Evolutionary conservation across 2,113 vertebrate genomes (phyloP), one percentile per base, ranked within the genome.

Genomic region (Desmodus rotundus): DNA sequence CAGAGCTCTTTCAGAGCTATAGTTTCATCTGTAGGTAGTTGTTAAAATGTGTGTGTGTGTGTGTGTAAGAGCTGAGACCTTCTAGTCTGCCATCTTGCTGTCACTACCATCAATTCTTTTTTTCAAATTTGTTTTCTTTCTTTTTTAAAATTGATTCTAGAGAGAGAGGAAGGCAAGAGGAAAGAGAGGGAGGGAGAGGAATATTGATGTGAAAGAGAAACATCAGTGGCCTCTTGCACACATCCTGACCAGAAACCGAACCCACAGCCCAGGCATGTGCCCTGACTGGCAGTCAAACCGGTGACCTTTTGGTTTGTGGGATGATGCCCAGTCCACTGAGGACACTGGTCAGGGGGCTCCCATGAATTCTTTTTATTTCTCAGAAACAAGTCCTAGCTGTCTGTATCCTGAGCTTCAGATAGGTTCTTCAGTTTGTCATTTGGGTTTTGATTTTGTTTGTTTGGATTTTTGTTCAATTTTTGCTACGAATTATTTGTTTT

Each of bases 281-380:
- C 61, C 61, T 63, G 61, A 63, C 61, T 63, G 11, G 12, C 26
- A 63, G 24, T 63, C 61, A 31, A 31, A 63, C 61, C 61, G 31
- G 61, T 31, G 28, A 63, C 28, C 61, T 31, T 63, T 31, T 63
- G 61, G 61, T 31, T 63, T 31, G 61, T 31, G 13, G 61, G 28
- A 31, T 63, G 26, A 63, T 61, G 26, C 58, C 26, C 26, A 28
- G 13, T 6, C 61, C 12, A 61, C 24, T 61, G 58, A 61, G 26
- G 8, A 28, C 24, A 24, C 58, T 31, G 28, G 61, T 31, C 61
- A 63, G 61, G 13, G 61, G 3, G 1, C 15, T 26, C 22, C 22
- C 72, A 58, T 58, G 31, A 82, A 91, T 95, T 58, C 33, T 80
- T 86, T 52, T 24, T 74, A 86, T 86, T 86, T 95, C 63, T 68